Conservation (phyloP, 2,797 vertebrate species). For the Xyrichtys novacula region DNA sequence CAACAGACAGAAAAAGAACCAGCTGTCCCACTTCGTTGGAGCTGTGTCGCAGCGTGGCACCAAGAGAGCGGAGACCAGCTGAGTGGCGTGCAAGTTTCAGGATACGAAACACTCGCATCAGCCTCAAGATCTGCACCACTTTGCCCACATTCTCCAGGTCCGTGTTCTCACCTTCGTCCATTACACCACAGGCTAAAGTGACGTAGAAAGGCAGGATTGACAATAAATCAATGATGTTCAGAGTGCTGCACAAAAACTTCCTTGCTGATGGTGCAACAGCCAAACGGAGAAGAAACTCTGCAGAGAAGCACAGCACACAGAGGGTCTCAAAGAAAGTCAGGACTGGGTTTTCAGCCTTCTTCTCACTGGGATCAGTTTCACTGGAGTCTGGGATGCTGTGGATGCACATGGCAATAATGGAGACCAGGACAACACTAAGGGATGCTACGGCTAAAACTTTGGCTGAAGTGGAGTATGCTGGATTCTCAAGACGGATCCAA, state of each 20-base stretch:
- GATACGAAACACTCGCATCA: slow-evolving; percentile 97
- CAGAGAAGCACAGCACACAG: slow-evolving; percentile 92
- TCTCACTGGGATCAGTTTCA: slow-evolving; percentile 83
- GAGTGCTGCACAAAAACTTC: slow-evolving; percentile 90
- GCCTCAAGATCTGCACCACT: slow-evolving; percentile 92
- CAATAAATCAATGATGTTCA: slow-evolving; percentile 94
- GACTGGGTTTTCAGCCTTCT: slow-evolving; percentile 88
- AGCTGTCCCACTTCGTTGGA: slow-evolving; percentile 93
- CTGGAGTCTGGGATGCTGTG: slow-evolving; percentile 96
- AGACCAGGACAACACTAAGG: slow-evolving; percentile 89
- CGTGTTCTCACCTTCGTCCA: slow-evolving; percentile 88
- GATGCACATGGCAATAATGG: slow-evolving; percentile 95
- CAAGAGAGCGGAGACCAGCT: slow-evolving; percentile 91
- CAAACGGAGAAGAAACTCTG: slow-evolving; percentile 90
- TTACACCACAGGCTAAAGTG: slow-evolving; percentile 87
- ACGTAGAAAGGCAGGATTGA: slow-evolving; percentile 94
- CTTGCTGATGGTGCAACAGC: slow-evolving; percentile 87
- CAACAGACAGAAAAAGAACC: slow-evolving; percentile 93
- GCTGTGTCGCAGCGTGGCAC: slow-evolving; percentile 92
- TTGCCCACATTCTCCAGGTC: slow-evolving; percentile 95
- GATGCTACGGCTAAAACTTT: slow-evolving; percentile 91
- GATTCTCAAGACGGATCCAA: slow-evolving; percentile 95
- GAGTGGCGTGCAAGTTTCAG: slow-evolving; percentile 98
- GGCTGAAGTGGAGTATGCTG: slow-evolving; percentile 88
- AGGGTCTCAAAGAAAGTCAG: slow-evolving; percentile 89